Evolutionary conservation across 37 sponge, comb jelly and placozoan species (phyloP).

Genomic region (Chondrosia reniformis): DNA sequence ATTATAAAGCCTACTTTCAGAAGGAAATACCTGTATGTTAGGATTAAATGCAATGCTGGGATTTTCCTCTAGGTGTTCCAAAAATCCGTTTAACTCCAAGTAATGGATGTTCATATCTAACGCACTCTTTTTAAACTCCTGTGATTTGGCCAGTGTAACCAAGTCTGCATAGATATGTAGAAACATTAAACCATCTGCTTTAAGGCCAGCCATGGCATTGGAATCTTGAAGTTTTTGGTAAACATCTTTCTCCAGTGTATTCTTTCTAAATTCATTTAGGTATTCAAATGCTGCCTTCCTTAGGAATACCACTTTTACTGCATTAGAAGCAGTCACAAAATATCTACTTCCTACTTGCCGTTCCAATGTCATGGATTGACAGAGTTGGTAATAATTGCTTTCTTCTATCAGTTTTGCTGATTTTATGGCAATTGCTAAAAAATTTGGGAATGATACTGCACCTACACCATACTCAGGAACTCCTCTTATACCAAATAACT

Average conservation of each 20-base stretch:
- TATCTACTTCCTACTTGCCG: slow-evolving; percentile 43
- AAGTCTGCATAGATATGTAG: slow-evolving; percentile 41
- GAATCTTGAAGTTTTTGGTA: slow-evolving; percentile 16
- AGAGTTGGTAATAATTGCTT: slow-evolving; percentile 7
- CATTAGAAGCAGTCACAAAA: slow-evolving; percentile 43
- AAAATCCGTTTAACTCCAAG: slow-evolving; percentile 30
- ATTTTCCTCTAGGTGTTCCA: slow-evolving; percentile 20
- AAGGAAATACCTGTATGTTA: slow-evolving; percentile 22
- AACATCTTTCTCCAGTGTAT: slow-evolving; percentile 23
- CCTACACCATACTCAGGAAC: slow-evolving; percentile 41
- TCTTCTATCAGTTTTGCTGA: not conserved
- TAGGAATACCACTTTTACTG: slow-evolving; percentile 28
- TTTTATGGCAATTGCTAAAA: slow-evolving; percentile 4
- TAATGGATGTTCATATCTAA: slow-evolving; percentile 35
- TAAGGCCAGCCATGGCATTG: not conserved
- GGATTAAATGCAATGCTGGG: slow-evolving; percentile 5
- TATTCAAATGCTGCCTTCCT: slow-evolving; percentile 33
- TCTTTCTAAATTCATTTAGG: slow-evolving; percentile 28
- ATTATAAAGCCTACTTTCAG: slow-evolving; percentile 34
- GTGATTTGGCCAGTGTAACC: slow-evolving; percentile 36
- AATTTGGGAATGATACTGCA: slow-evolving; percentile 30
- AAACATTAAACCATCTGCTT: slow-evolving; percentile 38
- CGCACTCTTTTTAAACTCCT: slow-evolving; percentile 21
- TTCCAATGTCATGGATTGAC: slow-evolving; percentile 20
- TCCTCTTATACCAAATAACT: slow-evolving; percentile 33